Evolutionary conservation across 2,888 invertebrate genomes (phyloP).

Genomic region (Aleiodes alternator): DNA sequence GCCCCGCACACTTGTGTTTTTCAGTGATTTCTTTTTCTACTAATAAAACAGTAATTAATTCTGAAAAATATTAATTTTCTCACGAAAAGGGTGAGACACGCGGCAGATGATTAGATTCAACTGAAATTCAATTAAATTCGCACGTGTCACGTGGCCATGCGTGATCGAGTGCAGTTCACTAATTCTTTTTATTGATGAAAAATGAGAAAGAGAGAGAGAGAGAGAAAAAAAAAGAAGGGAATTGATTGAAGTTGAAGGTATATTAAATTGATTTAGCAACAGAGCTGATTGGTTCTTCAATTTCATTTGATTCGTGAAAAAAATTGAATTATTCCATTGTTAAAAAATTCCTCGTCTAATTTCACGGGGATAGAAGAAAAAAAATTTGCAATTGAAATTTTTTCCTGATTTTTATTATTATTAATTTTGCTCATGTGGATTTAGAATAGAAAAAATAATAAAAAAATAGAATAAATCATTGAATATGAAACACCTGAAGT

Average conservation of each 20-base stretch:
- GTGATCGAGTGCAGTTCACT: slow-evolving; percentile 53
- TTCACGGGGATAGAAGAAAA: background rate
- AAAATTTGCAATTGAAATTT: slow-evolving; percentile 3
- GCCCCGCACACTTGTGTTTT: no score
- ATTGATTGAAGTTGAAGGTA: slow-evolving; percentile 12
- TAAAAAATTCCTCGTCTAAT: background rate
- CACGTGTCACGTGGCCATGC: slow-evolving; percentile 51
- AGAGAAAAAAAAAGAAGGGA: background rate
- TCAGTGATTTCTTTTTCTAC: no score
- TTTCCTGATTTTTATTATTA: slow-evolving; percentile 1
- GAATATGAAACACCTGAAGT: slow-evolving; percentile 9
- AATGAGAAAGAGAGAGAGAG: no score
- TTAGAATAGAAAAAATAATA: background rate
- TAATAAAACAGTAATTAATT: no score
- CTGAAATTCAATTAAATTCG: slow-evolving; percentile 37
- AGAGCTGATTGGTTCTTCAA: background rate
- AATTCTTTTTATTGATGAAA: slow-evolving; percentile 36
- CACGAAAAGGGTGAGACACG: slow-evolving; percentile 28
- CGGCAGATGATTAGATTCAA: slow-evolving; percentile 27
- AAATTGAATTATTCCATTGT: slow-evolving; percentile 1
- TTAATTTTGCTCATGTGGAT: no score
- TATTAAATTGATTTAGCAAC: slow-evolving; percentile 5
- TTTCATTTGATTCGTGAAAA: background rate
- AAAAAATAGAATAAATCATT: background rate
- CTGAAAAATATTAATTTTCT: slow-evolving; percentile 34